Base-by-base conservation (phyloP, 1,140 invertebrate species). In the Macrobrachium nipponense region DNA sequence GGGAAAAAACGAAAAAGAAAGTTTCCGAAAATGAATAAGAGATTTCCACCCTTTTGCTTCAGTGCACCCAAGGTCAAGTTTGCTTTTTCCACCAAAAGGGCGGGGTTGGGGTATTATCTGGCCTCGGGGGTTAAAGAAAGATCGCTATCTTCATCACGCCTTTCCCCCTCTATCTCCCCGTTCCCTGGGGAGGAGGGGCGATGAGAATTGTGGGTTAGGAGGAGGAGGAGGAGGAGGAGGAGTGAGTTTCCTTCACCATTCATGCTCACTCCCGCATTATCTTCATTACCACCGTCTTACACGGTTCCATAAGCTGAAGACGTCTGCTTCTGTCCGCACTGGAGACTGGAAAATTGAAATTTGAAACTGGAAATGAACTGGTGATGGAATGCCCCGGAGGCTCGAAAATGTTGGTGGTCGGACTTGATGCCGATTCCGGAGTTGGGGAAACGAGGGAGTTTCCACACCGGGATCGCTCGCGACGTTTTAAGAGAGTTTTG, bases 281-380 rank as follows among this genome's bases (percentile, higher is more conserved):
- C 79, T 72, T 72, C n/a, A 68, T 70, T 81, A 70, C 79, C 23
- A 58, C 43, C 64, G 62, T 43, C 64, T 80, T 70, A 66, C 79
- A 66, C 79, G 61, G 23, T 51, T 80, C 79, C 36, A n/a, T 80
- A 78, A 60, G 76, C 59, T 36, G 76, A 27, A 62, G 59, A 78
- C 59, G 76, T 78, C 76, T 78, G 76, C 20, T 62, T 62, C 51
- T 62, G 76, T 62, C 76, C 59, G 59, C 76, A 78, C 58, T 62
- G 76, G 59, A 62, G 76, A 78, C 76, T 78, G 59, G 76, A 78
- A 78, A 78, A 78, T 62, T 78, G 76, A 62, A 78, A 78, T 61
- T 62, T 78, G 76, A 78, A 61, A 60, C 76, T 78, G 76, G 76
- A 78, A 78, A 78, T 78, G 76, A 78, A 78, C 59, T 78, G 76